Conservation (phyloP, 2,888 invertebrate genomes). For the Autographa gamma region DNA sequence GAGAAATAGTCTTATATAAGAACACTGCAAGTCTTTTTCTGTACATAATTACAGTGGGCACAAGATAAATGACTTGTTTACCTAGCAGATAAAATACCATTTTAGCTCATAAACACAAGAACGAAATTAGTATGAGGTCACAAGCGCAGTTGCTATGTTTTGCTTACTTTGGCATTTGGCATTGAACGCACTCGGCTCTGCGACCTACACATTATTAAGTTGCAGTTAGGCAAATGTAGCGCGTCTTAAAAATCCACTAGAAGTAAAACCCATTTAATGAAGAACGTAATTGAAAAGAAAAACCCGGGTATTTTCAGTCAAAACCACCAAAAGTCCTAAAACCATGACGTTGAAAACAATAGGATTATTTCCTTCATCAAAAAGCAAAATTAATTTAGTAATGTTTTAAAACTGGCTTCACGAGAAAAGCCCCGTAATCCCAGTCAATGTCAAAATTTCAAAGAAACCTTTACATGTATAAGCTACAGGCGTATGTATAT, state of each 20-base stretch:
- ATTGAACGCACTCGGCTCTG: not conserved
- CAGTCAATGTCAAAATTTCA: not conserved
- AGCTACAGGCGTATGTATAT: not conserved
- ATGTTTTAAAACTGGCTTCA: not conserved
- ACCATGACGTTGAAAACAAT: not conserved
- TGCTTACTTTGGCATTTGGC: not conserved
- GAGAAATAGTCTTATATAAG: not conserved
- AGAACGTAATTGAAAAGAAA: not conserved
- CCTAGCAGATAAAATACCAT: not conserved
- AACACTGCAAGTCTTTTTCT: too few species aligned
- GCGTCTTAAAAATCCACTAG: too few species aligned
- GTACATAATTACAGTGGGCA: not conserved
- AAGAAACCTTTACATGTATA: not conserved
- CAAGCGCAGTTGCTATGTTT: not conserved
- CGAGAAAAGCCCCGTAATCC: not conserved
- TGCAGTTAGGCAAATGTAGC: too few species aligned
- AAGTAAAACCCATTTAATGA: too few species aligned
- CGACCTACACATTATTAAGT: too few species aligned
- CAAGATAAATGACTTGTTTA: constrained; percentile 4
- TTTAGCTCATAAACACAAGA: not conserved
- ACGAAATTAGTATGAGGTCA: not conserved
- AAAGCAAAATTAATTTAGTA: not conserved
- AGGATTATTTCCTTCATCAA: not conserved
- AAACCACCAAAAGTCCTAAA: not conserved
- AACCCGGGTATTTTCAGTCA: not conserved